Conservation (phyloP, 2,113 vertebrate genomes). For the Bothrops jararaca region DNA sequence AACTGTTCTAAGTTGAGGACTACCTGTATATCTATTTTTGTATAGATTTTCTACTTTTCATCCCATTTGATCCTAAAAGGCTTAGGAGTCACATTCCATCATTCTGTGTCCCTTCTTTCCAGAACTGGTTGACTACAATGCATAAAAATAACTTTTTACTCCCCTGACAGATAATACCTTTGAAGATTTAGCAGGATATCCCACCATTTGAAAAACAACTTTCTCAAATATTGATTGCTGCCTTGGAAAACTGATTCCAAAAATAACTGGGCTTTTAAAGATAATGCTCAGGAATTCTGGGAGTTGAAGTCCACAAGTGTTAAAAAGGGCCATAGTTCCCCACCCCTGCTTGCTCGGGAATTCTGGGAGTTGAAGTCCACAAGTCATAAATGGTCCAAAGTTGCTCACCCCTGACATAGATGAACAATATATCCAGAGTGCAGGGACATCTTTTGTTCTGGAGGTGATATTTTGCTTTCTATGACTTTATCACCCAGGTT, state of each 20-base stretch:
- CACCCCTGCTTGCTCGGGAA: too few relatives aligned
- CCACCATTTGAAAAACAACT: conserved; percentile 71
- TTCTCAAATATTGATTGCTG: conserved; percentile 74
- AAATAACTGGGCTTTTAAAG: conserved; percentile 86
- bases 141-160: conserved; percentile 36
- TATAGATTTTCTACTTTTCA: too few relatives aligned
- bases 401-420: not conserved
- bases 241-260: conserved; percentile 87
- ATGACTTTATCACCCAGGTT: not conserved
- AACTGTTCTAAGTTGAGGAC: too few relatives aligned
- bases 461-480: not conserved
- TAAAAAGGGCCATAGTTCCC: too few relatives aligned
- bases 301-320: not conserved
- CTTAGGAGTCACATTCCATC: not conserved
- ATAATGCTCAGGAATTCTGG: conserved; percentile 1
- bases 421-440: not conserved
- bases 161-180: conserved; percentile 88
- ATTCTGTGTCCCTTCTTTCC: not conserved
- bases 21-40: not conserved
- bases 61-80: not conserved
- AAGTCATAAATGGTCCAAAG: not conserved
- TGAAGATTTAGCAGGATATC: conserved; percentile 82
- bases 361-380: not conserved
- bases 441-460: not conserved
- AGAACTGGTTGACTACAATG: not conserved